Percentiles rank a stretch among this genome's conserved stretches.
phyloP scores from a whole-genome alignment of 2,888 invertebrate genomes.

The Drosophila borborema region DNA sequence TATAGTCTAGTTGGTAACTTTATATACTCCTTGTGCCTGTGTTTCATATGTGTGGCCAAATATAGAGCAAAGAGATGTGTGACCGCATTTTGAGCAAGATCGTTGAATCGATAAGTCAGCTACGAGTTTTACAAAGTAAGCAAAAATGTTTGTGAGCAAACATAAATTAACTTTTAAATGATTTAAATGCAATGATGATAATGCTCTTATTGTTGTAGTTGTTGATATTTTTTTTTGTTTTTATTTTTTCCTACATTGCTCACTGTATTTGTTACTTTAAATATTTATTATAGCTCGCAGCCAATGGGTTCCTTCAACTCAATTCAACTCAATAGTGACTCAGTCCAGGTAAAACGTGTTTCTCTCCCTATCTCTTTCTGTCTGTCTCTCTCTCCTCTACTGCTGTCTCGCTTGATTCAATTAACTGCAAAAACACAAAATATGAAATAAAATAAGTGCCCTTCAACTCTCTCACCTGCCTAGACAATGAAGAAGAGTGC shows the following conservation, averaged over 20 bases:
- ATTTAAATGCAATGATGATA: slow-evolving; percentile 27
- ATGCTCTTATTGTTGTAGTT: slow-evolving; percentile 6
- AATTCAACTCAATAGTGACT: slow-evolving; percentile 68
- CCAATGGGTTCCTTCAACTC: slow-evolving; percentile 68
- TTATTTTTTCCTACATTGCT: not conserved
- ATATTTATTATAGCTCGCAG: slow-evolving; percentile 30
- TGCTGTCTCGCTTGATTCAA: slow-evolving; percentile 34
- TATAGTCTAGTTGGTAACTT: not conserved
- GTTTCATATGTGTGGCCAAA: slow-evolving; percentile 33
- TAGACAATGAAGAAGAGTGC: slow-evolving; percentile 52
- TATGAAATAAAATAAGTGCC: not conserved
- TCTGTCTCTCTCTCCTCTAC: slow-evolving; percentile 1
- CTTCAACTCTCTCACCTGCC: slow-evolving; percentile 1
- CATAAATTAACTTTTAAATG: slow-evolving; percentile 54
- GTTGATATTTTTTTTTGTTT: not conserved
- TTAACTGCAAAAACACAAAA: slow-evolving; percentile 39
- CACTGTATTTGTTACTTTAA: not conserved
- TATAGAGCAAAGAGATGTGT: slow-evolving; percentile 55
- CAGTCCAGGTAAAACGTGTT: slow-evolving; percentile 74
- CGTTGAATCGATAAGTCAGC: slow-evolving; percentile 44
- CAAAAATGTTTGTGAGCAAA: slow-evolving; percentile 9
- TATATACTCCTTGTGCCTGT: not conserved
- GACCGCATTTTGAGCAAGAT: slow-evolving; percentile 49
- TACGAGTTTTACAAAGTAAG: slow-evolving; percentile 19
- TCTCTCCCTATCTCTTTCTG: slow-evolving; percentile 8